Conservation (phyloP, 1,140 invertebrate species). For the Drosophila kikkawai region DNA sequence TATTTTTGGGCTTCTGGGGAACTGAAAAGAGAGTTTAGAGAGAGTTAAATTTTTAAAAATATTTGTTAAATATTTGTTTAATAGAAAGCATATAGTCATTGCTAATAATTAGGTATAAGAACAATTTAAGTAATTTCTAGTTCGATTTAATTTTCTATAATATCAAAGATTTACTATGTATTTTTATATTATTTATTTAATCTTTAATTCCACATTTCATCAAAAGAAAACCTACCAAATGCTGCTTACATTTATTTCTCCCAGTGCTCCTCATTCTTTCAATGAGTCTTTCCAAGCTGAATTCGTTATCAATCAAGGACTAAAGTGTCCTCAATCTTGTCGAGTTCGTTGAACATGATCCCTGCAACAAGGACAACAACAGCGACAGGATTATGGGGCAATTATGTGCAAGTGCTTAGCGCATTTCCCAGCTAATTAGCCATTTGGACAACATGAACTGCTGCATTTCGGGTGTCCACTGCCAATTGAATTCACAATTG, state of each 20-base stretch:
- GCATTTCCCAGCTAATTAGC: conserved; percentile 79
- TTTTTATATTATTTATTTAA: too few relatives aligned
- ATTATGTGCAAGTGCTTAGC: conserved; percentile 82
- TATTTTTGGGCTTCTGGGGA: not conserved
- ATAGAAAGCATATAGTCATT: too few relatives aligned
- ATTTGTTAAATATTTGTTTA: too few relatives aligned
- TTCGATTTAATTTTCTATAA: not conserved
- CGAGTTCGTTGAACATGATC: conserved; percentile 25
- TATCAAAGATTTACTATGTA: too few relatives aligned
- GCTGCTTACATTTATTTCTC: not conserved
- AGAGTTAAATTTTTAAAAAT: too few relatives aligned
- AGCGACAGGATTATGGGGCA: conserved; percentile 61
- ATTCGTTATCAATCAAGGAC: conserved; percentile 71
- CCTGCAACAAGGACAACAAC: conserved; percentile 13
- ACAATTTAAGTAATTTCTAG: not conserved
- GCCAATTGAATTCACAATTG: conserved; percentile 71
- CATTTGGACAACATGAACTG: conserved; percentile 55
- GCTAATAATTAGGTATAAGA: not conserved
- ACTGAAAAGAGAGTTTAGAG: too few relatives aligned
- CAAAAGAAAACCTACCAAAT: not conserved
- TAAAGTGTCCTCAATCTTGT: conserved; percentile 49
- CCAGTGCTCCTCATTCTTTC: conserved; percentile 10
- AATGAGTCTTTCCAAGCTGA: conserved; percentile 2
- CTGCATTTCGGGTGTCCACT: conserved; percentile 56
- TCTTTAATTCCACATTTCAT: not conserved